Evolutionary conservation across 2,888 invertebrate genomes (phyloP), one percentile per base, ranked within the genome.

Genomic region (Neoascia interrupta): DNA sequence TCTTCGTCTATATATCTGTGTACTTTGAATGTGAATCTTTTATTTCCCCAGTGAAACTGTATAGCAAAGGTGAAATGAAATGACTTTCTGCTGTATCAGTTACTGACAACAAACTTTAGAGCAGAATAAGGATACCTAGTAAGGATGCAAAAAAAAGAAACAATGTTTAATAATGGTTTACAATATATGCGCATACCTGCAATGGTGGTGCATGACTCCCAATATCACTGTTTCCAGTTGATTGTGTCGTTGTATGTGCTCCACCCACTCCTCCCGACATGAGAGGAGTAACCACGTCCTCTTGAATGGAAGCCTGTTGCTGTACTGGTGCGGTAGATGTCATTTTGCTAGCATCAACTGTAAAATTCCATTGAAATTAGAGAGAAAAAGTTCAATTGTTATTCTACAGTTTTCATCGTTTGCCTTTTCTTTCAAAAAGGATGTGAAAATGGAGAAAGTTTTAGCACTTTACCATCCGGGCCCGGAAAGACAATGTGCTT

Each of bases 211-310:
- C 89, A 85, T 92, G 92, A 82, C 90, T 90, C 23, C 90, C 88
- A 82, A 92, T 89, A 83, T 93, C 92, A 16, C 92, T 93, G 85
- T 93, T 93, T 81, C 91, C 92, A 36, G 89, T 88, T 56, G 87
- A 41, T 86, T 43, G 90, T 91, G 45, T 91, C 91, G 83, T 89
- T 90, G 72, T 90, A 37, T 82, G 70, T 81, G 82, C 83, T 47
- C 81, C 56, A 39, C 58, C 39, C 37, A 41, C 36, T 76, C 54
- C 63, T 60, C 53, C 37, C 34, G 41, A 47, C 11, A 54, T 1
- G 4, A 43, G 64, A 8, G 80, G 39, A 58, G 49, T 8, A 34
- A 61, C 81, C 5, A 66, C 83, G 13, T 87, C 87, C 61, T 86
- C 87, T 64, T 86, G 87, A 61, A 84, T 89, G 16, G 85, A 84